Percentiles rank a stretch among this genome's conserved stretches.
These are phyloP conservation scores for Caenorhabditis imperialis DNA, from an alignment of 2,888 invertebrate species.

Conservation along the genomic window DNA sequence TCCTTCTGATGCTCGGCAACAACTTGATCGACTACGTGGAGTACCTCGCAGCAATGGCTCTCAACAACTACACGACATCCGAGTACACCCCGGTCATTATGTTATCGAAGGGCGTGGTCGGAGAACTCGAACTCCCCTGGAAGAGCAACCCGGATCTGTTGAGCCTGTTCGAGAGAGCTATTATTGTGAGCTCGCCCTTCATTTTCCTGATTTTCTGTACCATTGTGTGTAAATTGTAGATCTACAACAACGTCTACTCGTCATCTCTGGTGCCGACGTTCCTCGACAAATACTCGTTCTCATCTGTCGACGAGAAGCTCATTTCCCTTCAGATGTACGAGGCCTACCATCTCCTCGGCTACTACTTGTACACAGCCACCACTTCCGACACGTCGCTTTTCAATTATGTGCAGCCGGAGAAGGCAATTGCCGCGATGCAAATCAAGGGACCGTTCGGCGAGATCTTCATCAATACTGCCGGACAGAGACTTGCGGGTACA, in stretches of 20 bases:
- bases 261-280: slow-evolving; percentile 15
- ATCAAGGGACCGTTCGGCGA: slow-evolving; percentile 38
- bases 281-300: slow-evolving; percentile 31
- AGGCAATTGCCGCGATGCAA: slow-evolving; percentile 18
- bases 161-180: slow-evolving; percentile 35
- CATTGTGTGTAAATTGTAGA: slow-evolving; percentile 41
- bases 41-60: slow-evolving; percentile 49
- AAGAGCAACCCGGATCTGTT: slow-evolving; percentile 4
- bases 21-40: slow-evolving; percentile 51
- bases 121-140: slow-evolving; percentile 33
- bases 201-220: not conserved
- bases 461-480: slow-evolving; percentile 34
- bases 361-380: slow-evolving; percentile 28
- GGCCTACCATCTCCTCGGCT: slow-evolving; percentile 32
- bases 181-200: slow-evolving; percentile 43
- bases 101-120: slow-evolving; percentile 45
- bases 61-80: slow-evolving; percentile 40
- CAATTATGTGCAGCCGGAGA: slow-evolving; percentile 41
- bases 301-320: slow-evolving; percentile 14
- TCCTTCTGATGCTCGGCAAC: slow-evolving; percentile 61
- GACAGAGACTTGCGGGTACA: slow-evolving; percentile 36
- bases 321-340: slow-evolving; percentile 58
- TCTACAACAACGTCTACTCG: slow-evolving; percentile 51
- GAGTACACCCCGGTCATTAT: slow-evolving; percentile 60
- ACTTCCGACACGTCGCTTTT: slow-evolving; percentile 15